phyloP scores from a whole-genome alignment of 2,797 vertebrate species.

The Chloroceryle inda region DNA sequence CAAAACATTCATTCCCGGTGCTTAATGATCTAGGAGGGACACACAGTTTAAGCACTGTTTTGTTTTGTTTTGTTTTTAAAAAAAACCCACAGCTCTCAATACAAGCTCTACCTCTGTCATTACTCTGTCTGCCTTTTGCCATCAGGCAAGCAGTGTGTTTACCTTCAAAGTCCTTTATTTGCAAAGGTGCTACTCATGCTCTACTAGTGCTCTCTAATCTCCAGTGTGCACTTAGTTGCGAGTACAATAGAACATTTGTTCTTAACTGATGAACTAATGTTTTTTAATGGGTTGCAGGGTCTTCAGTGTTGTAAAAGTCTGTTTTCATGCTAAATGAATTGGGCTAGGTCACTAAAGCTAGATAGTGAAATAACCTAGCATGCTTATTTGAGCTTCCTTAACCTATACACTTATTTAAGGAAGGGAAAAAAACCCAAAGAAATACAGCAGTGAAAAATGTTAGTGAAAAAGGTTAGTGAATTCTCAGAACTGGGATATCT shows the following conservation, averaged over 20 bases:
- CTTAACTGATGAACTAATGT: not conserved
- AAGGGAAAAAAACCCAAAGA: not conserved
- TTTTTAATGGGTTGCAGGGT: not conserved
- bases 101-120: not conserved
- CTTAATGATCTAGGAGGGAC: not conserved
- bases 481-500: not conserved
- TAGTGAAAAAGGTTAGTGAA: not conserved
- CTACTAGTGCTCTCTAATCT: not conserved
- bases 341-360: not conserved
- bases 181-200: not conserved
- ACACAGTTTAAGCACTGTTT: not conserved
- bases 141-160: not conserved
- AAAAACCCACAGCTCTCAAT: not conserved
- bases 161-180: constrained; percentile 3
- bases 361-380: not conserved
- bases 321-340: not conserved
- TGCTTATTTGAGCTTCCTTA: not conserved
- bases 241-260: not conserved
- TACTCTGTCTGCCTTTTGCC: constrained; percentile 8
- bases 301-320: not conserved
- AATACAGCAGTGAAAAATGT: not conserved
- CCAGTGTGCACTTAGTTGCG: not conserved
- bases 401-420: not conserved
- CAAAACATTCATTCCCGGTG: not conserved
- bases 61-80: not conserved